Evolutionary conservation across 2,113 vertebrate genomes (phyloP), one percentile per base, ranked within the genome.

Genomic region (Heterotilapia buettikoferi): DNA sequence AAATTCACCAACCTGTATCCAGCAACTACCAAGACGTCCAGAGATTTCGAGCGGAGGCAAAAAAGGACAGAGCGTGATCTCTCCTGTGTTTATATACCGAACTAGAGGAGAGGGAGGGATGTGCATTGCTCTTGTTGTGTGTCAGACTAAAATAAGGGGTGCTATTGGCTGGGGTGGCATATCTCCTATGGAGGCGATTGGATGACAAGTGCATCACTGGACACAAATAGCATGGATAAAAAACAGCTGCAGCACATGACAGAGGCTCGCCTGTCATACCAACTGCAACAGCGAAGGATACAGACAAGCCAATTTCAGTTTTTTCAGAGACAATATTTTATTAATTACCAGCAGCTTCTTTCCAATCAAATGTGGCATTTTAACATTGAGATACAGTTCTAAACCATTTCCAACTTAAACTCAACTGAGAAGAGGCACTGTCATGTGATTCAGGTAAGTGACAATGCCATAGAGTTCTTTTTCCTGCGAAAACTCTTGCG

Each of bases 401-500:
- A 95, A 95, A 96, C 93, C 93, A 92, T 96, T 94, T 93, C 79
- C 85, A 96, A 96, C 94, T 94, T 94, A 96, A 97, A 94, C 93
- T 93, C 90, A 96, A 96, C 93, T 94, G 93, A 96, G 90, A 95
- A 95, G 94, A 95, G 93, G 95, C 96, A 96, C 91, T 45, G 89
- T 93, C 93, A 85, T 91, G 85, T 82, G 90, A 94, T 92, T 93
- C 84, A 56, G 87, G 90, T 91, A 82, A 92, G 85, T 83, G 93
- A 96, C 95, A 90, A 95, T 91, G 93, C 95, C 95, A 95, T 80
- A 78, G 84, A 83, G 93, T 93, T 93, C 92, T 96, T 96, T 97
- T 97, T 97, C 97, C 97, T 97, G 96, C 97, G 96, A 92, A 97
- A 97, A 97, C 95, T 97, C 96, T 97, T 97, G 66, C 96, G 95